These are phyloP conservation scores for Suricata suricatta DNA, from an alignment of 2,113 vertebrate genomes.

Conservation along the genomic window DNA sequence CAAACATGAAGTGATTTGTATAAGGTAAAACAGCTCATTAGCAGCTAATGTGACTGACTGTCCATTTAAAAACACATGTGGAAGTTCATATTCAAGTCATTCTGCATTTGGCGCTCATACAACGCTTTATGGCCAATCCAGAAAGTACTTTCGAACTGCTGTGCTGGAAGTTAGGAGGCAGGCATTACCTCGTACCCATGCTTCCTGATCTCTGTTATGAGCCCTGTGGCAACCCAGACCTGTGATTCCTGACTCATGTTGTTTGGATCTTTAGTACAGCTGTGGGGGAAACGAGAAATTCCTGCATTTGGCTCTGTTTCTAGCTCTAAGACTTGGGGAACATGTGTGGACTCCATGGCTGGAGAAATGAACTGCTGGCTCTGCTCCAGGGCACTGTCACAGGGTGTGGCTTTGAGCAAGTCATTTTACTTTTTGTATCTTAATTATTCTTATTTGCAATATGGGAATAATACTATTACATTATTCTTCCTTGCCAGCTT, in stretches of 20 bases:
- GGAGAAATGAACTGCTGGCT: background rate
- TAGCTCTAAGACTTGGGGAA: background rate
- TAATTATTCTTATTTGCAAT: background rate
- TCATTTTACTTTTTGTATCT: background rate
- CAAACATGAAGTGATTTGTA: background rate
- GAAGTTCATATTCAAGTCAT: background rate
- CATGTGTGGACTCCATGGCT: fast-evolving
- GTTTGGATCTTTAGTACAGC: background rate
- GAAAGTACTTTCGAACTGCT: background rate
- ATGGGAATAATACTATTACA: background rate
- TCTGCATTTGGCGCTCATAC: background rate
- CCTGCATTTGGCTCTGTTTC: background rate
- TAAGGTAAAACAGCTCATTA: background rate
- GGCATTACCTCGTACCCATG: fast-evolving
- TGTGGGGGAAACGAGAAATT: background rate
- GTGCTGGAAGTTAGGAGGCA: background rate
- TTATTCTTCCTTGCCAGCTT: background rate
- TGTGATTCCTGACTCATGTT: background rate
- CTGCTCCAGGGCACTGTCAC: background rate
- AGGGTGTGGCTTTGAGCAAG: background rate
- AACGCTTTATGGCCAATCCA: background rate
- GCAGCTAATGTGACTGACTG: background rate
- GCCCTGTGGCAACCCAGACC: background rate
- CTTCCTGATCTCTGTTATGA: background rate
- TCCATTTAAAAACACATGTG: background rate